phyloP scores from a whole-genome alignment of 92 coral and sea anemone species.

The Parazoanthus atlanticus region DNA sequence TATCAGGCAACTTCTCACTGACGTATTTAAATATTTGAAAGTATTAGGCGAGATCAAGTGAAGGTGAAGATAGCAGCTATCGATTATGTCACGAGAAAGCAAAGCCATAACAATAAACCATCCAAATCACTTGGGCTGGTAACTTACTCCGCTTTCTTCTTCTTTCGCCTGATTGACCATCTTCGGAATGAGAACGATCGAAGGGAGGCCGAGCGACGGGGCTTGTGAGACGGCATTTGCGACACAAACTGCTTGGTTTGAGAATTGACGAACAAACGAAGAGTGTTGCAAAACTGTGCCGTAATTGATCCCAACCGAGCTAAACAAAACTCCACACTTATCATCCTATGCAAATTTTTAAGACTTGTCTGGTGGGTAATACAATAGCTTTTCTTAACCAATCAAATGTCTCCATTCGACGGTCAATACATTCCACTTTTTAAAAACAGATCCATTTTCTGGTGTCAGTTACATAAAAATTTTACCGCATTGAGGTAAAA shows the following conservation, averaged over 20 bases:
- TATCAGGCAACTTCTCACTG: background rate
- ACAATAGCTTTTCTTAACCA: conserved; percentile 24
- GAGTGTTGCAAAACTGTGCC: conserved; percentile 26
- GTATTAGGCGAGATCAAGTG: conserved; percentile 40
- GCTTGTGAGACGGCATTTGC: conserved; percentile 33
- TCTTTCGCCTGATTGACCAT: conserved; percentile 44
- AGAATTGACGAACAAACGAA: background rate
- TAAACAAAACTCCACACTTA: conserved; percentile 33
- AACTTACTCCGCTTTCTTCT: conserved; percentile 30
- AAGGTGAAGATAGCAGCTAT: conserved; percentile 25
- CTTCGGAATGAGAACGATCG: conserved; percentile 34
- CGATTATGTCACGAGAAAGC: conserved; percentile 26
- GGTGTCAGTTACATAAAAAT: conserved; percentile 22
- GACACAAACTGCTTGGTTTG: background rate
- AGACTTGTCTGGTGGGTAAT: conserved; percentile 23
- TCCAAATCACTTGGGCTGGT: background rate
- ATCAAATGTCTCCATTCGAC: conserved; percentile 3
- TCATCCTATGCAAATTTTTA: conserved; percentile 44
- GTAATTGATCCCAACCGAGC: conserved; percentile 39
- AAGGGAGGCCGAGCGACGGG: conserved; percentile 34
- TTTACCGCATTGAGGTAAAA: background rate
- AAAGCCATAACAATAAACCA: conserved; percentile 12
- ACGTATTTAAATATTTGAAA: conserved; percentile 19
- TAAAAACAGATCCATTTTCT: background rate
- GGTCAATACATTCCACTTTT: conserved; percentile 24